phyloP scores from a whole-genome alignment of 2,888 invertebrate genomes.

The Resseliella maxima region DNA sequence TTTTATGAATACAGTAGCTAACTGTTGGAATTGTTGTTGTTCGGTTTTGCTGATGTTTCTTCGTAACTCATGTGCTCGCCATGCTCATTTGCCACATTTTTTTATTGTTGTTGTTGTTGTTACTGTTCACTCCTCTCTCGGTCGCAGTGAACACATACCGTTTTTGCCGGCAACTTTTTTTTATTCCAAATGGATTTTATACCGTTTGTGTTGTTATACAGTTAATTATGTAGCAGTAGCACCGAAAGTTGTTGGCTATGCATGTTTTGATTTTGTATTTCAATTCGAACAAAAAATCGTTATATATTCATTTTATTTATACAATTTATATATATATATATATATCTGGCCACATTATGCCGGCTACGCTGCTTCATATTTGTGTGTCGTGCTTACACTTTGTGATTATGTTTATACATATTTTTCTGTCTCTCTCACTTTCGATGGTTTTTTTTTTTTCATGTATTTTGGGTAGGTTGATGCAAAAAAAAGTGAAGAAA shows the following conservation, averaged over 20 bases:
- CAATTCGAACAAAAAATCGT: neutral
- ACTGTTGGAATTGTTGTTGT: slow-evolving; percentile 19
- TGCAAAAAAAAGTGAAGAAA: neutral
- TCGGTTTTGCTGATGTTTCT: slow-evolving; percentile 30
- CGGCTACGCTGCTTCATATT: neutral
- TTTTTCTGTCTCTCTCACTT: neutral
- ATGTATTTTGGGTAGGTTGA: neutral
- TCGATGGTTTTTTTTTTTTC: neutral
- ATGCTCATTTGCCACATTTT: neutral
- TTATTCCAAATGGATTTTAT: slow-evolving; percentile 21
- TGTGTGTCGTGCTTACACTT: neutral
- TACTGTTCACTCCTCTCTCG: neutral
- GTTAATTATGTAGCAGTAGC: slow-evolving; percentile 39
- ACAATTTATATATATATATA: too few relatives aligned
- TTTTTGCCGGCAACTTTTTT: slow-evolving; percentile 12
- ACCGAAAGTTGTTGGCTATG: slow-evolving; percentile 34
- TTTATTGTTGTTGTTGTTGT: neutral
- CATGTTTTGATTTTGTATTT: slow-evolving; percentile 37
- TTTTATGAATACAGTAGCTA: slow-evolving; percentile 36
- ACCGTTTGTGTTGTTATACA: neutral
- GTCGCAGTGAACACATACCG: neutral
- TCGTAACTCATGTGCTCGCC: slow-evolving; percentile 12
- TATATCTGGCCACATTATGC: slow-evolving; percentile 8
- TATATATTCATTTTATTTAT: slow-evolving; percentile 32
- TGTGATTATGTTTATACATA: slow-evolving; percentile 4